A percentile compares a stretch with the other conserved stretches of the same genome.
These are phyloP conservation scores for Anniella stebbinsi DNA, from an alignment of 2,797 vertebrate species.

Conservation along the genomic window DNA sequence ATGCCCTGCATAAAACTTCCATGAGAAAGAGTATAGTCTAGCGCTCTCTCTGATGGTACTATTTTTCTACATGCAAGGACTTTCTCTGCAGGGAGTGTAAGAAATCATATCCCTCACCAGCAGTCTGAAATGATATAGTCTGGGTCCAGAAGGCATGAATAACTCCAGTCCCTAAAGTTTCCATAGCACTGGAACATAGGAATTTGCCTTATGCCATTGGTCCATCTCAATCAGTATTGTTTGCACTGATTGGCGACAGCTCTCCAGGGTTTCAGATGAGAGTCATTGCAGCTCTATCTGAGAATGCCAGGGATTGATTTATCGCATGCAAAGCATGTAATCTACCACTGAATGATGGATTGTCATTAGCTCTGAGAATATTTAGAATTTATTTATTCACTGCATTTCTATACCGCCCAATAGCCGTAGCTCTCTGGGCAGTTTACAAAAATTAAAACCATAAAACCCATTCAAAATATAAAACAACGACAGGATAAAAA, in stretches of 20 bases:
- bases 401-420: no score
- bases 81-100: neutral
- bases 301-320: neutral
- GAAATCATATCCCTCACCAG: neutral
- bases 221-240: neutral
- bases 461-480: no score
- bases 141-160: no score
- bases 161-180: neutral
- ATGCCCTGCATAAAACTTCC: neutral
- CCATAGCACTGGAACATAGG: neutral
- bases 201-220: neutral
- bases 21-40: neutral
- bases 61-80: neutral
- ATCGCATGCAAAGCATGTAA: neutral
- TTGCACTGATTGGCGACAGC: neutral
- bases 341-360: neutral
- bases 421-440: no score
- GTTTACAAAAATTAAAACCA: no score
- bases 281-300: neutral
- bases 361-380: neutral
- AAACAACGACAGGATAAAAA: no score
- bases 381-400: no score
- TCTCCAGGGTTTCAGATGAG: neutral
- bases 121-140: neutral
- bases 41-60: neutral